phyloP scores from a whole-genome alignment of 2,888 invertebrate genomes.

The Epinotia demarniana region DNA sequence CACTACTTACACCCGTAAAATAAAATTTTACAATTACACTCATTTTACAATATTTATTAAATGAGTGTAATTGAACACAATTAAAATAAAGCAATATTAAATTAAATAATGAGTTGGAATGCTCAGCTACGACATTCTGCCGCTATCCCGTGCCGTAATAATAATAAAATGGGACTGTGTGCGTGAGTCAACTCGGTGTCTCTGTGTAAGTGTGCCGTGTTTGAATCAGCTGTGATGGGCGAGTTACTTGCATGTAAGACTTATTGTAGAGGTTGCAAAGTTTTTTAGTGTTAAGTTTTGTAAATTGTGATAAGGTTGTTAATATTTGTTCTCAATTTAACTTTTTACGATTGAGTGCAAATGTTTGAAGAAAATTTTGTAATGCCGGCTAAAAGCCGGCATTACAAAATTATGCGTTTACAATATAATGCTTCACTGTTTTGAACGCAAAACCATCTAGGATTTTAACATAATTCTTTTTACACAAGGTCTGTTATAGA shows the following conservation, averaged over 20 bases:
- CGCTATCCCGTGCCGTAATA: slow-evolving; percentile 56
- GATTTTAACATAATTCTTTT: too few relatives aligned
- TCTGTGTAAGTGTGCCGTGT: slow-evolving; percentile 38
- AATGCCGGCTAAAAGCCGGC: too few relatives aligned
- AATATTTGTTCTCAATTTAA: too few relatives aligned
- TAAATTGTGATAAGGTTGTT: too few relatives aligned
- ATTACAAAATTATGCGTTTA: too few relatives aligned
- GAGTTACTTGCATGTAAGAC: slow-evolving; percentile 27
- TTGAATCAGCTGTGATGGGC: slow-evolving; percentile 12
- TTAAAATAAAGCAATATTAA: slow-evolving; percentile 23
- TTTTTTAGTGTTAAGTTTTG: neutral
- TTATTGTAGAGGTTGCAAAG: neutral
- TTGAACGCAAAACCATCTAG: too few relatives aligned
- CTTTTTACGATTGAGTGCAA: neutral
- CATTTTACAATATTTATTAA: too few relatives aligned
- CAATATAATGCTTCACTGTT: too few relatives aligned
- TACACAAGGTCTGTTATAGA: too few relatives aligned
- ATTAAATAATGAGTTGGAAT: slow-evolving; percentile 48
- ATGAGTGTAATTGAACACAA: neutral
- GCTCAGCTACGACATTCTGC: slow-evolving; percentile 62
- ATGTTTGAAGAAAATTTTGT: neutral
- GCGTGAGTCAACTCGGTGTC: slow-evolving; percentile 50
- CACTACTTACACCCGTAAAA: too few relatives aligned
- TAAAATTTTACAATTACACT: too few relatives aligned
- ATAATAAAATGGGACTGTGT: slow-evolving; percentile 56